Percentiles rank a stretch among this genome's conserved stretches.
phyloP scores from a whole-genome alignment of 2,113 vertebrate species.

The Larimichthys polyactis region DNA sequence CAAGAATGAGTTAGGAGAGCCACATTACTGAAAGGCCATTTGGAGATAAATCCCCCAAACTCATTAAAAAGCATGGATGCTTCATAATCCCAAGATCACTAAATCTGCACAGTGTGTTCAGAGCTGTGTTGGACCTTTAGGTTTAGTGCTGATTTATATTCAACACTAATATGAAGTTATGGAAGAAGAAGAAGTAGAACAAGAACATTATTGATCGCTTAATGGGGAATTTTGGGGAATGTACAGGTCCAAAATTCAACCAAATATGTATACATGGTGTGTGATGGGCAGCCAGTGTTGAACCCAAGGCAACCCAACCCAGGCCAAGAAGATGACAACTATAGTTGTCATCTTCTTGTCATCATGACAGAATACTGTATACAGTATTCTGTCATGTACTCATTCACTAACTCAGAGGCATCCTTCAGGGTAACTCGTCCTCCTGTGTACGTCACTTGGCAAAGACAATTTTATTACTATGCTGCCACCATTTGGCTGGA shows the following conservation, averaged over 20 bases:
- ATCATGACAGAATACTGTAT: too few species aligned
- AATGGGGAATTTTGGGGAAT: too few species aligned
- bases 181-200: too few species aligned
- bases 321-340: neutral
- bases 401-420: neutral
- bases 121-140: neutral
- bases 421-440: neutral
- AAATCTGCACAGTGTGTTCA: neutral
- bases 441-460: neutral
- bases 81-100: neutral
- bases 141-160: neutral
- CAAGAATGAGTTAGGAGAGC: neutral
- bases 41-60: too few species aligned
- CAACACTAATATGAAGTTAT: neutral
- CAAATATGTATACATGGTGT: too few species aligned
- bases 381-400: neutral
- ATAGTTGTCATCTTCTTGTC: neutral
- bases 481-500: conserved; percentile 49
- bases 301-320: too few species aligned
- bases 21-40: neutral
- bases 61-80: neutral
- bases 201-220: too few species aligned
- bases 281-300: too few species aligned
- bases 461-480: neutral
- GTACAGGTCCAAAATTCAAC: too few species aligned